phyloP scores from a whole-genome alignment of 2,888 invertebrate species.

The Chloroclystis v-ata region DNA sequence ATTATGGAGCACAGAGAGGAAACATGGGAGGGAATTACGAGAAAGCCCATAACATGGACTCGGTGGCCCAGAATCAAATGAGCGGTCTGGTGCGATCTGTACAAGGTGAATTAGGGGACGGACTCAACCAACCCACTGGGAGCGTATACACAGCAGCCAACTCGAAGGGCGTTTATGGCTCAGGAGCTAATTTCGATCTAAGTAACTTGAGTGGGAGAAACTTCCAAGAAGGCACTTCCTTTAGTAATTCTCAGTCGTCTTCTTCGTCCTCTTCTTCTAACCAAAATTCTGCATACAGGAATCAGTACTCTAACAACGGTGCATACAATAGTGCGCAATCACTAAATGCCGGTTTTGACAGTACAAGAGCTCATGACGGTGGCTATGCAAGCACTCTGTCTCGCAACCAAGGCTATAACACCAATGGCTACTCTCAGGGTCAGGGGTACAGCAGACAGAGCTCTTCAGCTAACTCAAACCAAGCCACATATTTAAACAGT shows the following conservation, averaged over 20 bases:
- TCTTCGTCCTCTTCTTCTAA: conserved; percentile 34
- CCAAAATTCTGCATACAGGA: conserved; percentile 19
- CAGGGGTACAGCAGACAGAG: conserved; percentile 39
- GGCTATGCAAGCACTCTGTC: background rate
- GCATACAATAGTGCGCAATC: conserved; percentile 29
- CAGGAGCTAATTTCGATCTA: conserved; percentile 52
- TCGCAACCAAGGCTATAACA: background rate
- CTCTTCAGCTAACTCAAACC: conserved; percentile 29
- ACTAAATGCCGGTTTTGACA: conserved; percentile 1
- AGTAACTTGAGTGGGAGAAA: conserved; percentile 62
- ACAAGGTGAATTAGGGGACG: conserved; percentile 66
- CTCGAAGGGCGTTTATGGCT: conserved; percentile 63
- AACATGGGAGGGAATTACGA: conserved; percentile 75
- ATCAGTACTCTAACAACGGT: conserved; percentile 25
- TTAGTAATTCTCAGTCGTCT: conserved; percentile 38
- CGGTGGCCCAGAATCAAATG: conserved; percentile 68
- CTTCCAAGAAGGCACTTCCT: conserved; percentile 52
- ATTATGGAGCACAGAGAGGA: conserved; percentile 70
- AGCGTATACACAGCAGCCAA: conserved; percentile 66
- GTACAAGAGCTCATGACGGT: conserved; percentile 3
- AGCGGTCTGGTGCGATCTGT: conserved; percentile 61
- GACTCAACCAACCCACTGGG: conserved; percentile 53
- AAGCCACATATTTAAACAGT: conserved; percentile 34
- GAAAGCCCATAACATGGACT: conserved; percentile 71
- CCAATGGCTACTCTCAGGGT: conserved; percentile 32